Base-by-base conservation (phyloP, 2,888 invertebrate species). In the Idaea aversata region DNA sequence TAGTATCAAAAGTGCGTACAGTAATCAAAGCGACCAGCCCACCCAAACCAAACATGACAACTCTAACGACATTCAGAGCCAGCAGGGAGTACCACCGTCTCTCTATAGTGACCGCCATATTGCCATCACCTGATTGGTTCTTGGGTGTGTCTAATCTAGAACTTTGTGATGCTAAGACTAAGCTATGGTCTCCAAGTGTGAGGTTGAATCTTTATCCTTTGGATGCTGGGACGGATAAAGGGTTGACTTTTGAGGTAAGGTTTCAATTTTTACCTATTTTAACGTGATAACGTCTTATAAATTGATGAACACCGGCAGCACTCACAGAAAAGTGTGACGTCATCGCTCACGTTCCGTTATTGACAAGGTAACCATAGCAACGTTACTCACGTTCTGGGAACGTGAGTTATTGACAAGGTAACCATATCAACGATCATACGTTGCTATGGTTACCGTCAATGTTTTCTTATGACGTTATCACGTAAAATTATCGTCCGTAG, bases 221-320 rank as follows among this genome's bases (percentile, higher is more conserved):
- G 91, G 99, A 99, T 88, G 98, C 98, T 61, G 99, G 99, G 0
- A 99, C 98, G 0, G 99, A 99, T 79, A 95, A 95, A 78, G 99
- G 99, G 0, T 94, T 97, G 34, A 95, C 96, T 6, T 99, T 99
- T 82, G 96, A 96, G 94, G 97, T 97, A 83, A 88, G 85, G 36
- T 59, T 34, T 65, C 61, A 25, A 61, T 62, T 13, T 3, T 10
- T 10, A 47, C 13, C 13, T 13, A 10, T 13, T 4, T 47, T 7
- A 10, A 25, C 3, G 25, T 25, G 25, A 25, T 25, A 25, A 25
- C 25, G 25, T 25, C 25, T 25, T 25, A 25, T 25, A 25, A 25
- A 25, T 25, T 25, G 25, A 25, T n/a, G n/a, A n/a, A n/a, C n/a
- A n/a, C 25, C 3, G 3, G 25, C 25, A 25, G 25, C 25, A n/a